Evolutionary conservation across 1,140 invertebrate species (phyloP).

Genomic region (Stenopsyche tienmushanensis): DNA sequence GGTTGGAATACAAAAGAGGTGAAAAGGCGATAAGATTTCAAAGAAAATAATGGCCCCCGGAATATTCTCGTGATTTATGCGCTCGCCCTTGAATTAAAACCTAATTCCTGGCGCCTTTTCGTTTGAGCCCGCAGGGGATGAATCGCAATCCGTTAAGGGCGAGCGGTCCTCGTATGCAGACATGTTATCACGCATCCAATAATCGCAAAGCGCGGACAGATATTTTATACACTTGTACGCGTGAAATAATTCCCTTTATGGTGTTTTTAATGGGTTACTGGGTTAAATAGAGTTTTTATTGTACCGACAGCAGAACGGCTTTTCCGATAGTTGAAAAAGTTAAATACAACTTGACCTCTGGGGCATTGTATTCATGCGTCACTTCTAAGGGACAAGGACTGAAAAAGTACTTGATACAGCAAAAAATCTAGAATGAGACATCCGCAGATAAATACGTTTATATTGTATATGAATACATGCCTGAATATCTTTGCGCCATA

Average conservation of each 20-base stretch:
- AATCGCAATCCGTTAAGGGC: not conserved
- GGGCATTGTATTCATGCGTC: too few species aligned
- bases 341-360: too few species aligned
- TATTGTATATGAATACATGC: too few species aligned
- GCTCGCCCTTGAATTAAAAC: conserved; percentile 4
- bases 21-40: conserved; percentile 14
- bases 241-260: not conserved
- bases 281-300: not conserved
- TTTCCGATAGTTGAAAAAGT: too few species aligned
- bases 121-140: not conserved
- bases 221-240: too few species aligned
- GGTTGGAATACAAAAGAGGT: conserved; percentile 17
- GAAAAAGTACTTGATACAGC: too few species aligned
- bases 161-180: not conserved
- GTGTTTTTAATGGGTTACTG: not conserved
- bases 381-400: too few species aligned
- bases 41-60: conserved; percentile 10
- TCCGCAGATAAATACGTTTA: too few species aligned
- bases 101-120: conserved; percentile 4
- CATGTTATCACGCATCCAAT: conserved; percentile 4
- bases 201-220: not conserved
- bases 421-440: too few species aligned
- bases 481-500: too few species aligned
- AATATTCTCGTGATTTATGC: conserved; percentile 21
- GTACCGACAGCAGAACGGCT: not conserved